These are phyloP conservation scores for Sebastes cheni DNA, from an alignment of 2,797 vertebrate species.

Conservation along the genomic window DNA sequence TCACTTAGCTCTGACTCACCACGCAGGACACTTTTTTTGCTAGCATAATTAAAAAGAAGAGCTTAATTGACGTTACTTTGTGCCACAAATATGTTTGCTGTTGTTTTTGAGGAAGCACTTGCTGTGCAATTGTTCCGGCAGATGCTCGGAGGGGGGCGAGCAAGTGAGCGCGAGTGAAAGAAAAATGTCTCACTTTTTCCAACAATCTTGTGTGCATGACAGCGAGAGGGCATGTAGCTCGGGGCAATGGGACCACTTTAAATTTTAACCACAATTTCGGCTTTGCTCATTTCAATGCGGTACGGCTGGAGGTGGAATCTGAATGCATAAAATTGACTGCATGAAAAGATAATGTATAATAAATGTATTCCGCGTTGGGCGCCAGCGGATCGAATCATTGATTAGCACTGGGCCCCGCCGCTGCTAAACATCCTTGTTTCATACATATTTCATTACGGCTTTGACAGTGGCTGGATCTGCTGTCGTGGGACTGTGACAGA, in stretches of 20 bases:
- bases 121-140: slow-evolving; percentile 38
- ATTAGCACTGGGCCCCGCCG: slow-evolving; percentile 61
- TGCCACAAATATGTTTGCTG: slow-evolving; percentile 55
- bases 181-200: slow-evolving; percentile 65
- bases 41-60: slow-evolving; percentile 58
- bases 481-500: slow-evolving; percentile 83
- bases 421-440: slow-evolving; percentile 78
- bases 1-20: slow-evolving; percentile 76
- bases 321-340: slow-evolving; percentile 78
- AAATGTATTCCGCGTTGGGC: slow-evolving; percentile 69
- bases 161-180: background rate
- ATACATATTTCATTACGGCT: slow-evolving; percentile 84
- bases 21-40: slow-evolving; percentile 39
- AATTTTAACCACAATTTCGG: slow-evolving; percentile 76
- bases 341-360: slow-evolving; percentile 79
- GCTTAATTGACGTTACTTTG: slow-evolving; percentile 54
- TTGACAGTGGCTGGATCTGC: slow-evolving; percentile 68
- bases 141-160: slow-evolving; percentile 4
- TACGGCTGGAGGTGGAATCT: slow-evolving; percentile 64
- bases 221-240: slow-evolving; percentile 64
- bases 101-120: slow-evolving; percentile 38
- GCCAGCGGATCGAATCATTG: slow-evolving; percentile 78
- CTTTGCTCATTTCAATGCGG: slow-evolving; percentile 68
- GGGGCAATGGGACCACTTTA: slow-evolving; percentile 69
- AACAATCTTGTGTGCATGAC: slow-evolving; percentile 46